Conservation (phyloP, 2,888 invertebrate genomes). For the Mesodorylaimus sp. region DNA sequence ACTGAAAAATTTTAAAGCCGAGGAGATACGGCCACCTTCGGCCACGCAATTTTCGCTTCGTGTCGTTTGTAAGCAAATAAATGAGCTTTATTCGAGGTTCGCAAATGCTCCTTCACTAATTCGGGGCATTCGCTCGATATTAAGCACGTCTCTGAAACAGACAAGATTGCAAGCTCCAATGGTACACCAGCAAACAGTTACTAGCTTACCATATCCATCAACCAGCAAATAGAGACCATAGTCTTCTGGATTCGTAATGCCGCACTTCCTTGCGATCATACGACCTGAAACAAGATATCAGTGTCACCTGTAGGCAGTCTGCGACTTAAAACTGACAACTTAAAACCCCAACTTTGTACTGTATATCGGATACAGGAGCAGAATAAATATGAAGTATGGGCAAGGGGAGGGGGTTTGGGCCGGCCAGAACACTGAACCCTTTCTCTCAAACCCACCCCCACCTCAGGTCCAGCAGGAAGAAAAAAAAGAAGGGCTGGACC, state of each 20-base stretch:
- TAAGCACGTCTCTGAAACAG: conserved; percentile 60
- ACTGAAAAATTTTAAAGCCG: too few species aligned
- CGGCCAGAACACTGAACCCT: too few species aligned
- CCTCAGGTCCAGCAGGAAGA: too few species aligned
- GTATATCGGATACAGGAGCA: too few species aligned
- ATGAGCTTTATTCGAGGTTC: conserved; percentile 51
- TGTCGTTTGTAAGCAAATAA: conserved; percentile 82
- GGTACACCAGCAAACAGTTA: background rate
- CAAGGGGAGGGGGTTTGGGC: too few species aligned
- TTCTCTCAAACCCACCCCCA: too few species aligned
- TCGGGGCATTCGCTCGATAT: conserved; percentile 75
- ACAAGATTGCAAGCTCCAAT: conserved; percentile 6
- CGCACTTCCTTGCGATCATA: conserved; percentile 79
- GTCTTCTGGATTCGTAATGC: conserved; percentile 87
- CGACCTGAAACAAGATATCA: conserved; percentile 29
- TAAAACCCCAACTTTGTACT: too few species aligned
- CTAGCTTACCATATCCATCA: conserved; percentile 3
- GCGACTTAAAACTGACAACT: too few species aligned
- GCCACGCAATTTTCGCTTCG: conserved; percentile 94
- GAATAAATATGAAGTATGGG: too few species aligned
- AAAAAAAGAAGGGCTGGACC: too few species aligned
- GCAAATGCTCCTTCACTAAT: conserved; percentile 50
- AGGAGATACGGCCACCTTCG: conserved; percentile 29
- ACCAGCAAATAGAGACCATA: conserved; percentile 53
- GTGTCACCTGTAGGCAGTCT: too few species aligned